These are phyloP conservation scores for Perizoma affinitatum DNA, from an alignment of 2,888 invertebrate genomes.

Conservation along the genomic window DNA sequence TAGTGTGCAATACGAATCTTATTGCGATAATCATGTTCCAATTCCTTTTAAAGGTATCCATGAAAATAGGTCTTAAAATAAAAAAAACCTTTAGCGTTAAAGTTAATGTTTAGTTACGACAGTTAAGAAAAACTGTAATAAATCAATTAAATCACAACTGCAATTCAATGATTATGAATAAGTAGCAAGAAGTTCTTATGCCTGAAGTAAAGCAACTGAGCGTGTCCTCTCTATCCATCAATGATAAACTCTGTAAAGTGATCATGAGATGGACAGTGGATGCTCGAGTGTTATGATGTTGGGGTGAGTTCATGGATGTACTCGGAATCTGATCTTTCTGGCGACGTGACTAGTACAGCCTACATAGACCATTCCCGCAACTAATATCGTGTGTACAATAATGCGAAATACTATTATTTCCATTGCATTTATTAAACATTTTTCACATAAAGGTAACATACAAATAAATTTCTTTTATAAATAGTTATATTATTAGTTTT, in stretches of 20 bases:
- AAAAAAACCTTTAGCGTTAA: constrained; percentile 58
- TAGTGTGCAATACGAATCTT: no score
- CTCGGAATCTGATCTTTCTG: constrained; percentile 1
- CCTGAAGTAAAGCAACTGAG: constrained; percentile 64
- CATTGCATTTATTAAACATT: constrained; percentile 80
- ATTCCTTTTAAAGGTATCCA: not conserved
- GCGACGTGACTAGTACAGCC: constrained; percentile 18
- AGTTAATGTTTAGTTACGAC: constrained; percentile 80
- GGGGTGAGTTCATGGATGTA: constrained; percentile 17
- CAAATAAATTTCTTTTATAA: constrained; percentile 73
- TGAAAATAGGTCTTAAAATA: constrained; percentile 26
- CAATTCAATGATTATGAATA: constrained; percentile 64
- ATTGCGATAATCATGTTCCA: no score
- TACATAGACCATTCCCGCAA: constrained; percentile 1
- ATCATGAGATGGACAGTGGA: constrained; percentile 7
- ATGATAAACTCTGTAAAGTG: constrained; percentile 1
- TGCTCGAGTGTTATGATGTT: constrained; percentile 17
- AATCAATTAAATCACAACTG: constrained; percentile 65
- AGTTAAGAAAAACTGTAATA: constrained; percentile 68
- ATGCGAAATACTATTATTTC: constrained; percentile 78
- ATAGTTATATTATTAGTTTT: constrained; percentile 57
- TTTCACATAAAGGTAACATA: constrained; percentile 82
- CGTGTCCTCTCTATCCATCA: constrained; percentile 23
- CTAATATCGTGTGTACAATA: constrained; percentile 68
- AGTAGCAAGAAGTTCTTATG: constrained; percentile 62